Evolutionary conservation across 2,797 vertebrate genomes (phyloP).

Genomic region (Tinamus major): DNA sequence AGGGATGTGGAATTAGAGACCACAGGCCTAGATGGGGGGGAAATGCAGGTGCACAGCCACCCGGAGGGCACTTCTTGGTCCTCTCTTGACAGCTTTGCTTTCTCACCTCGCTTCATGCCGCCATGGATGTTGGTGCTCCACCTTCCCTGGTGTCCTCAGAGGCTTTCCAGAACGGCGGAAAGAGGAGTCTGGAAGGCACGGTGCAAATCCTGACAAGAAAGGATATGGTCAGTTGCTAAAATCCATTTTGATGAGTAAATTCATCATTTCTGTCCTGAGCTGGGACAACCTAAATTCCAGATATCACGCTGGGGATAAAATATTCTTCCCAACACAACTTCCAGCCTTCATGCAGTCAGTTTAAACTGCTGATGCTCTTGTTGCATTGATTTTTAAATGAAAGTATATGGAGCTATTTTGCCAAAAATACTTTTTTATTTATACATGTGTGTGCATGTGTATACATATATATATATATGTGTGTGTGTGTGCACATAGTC

Average conservation of each 20-base stretch:
- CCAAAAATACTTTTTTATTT: not conserved
- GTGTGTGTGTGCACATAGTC: not conserved
- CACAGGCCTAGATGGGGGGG: not conserved
- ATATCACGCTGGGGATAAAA: not conserved
- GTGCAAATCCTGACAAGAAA: not conserved
- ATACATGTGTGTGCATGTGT: not conserved
- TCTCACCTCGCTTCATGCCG: not conserved
- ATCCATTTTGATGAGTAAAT: not conserved
- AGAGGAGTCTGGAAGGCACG: not conserved
- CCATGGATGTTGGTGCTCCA: not conserved
- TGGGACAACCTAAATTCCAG: not conserved
- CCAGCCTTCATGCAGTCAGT: not conserved
- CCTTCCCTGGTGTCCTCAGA: not conserved
- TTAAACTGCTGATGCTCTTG: not conserved
- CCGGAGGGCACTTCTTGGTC: not conserved
- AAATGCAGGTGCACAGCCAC: not conserved
- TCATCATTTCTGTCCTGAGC: not conserved
- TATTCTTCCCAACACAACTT: not conserved
- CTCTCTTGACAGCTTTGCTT: not conserved
- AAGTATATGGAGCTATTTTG: not conserved
- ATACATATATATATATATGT: not conserved
- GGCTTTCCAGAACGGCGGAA: not conserved
- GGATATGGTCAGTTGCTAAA: not conserved
- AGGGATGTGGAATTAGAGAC: not conserved
- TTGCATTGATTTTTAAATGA: not conserved